phyloP scores from a whole-genome alignment of 2,797 vertebrate genomes.

The Varecia variegata region DNA sequence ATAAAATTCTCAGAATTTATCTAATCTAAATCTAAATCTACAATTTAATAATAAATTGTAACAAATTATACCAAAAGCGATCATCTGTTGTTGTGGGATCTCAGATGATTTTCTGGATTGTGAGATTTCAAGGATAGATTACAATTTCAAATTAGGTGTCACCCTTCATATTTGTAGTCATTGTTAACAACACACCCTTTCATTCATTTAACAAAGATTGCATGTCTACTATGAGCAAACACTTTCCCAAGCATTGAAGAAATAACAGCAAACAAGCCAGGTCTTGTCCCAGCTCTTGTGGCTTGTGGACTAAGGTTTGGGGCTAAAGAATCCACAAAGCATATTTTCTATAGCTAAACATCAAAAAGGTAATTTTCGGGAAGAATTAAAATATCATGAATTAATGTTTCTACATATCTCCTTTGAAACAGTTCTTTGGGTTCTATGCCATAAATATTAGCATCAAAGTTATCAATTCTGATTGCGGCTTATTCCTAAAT shows the following conservation, averaged over 20 bases:
- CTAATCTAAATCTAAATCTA: no score
- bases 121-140: neutral
- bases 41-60: slow-evolving; percentile 37
- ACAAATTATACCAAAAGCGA: neutral
- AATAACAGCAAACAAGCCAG: neutral
- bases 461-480: neutral
- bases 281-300: no score
- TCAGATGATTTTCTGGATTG: neutral
- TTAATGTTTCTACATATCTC: neutral
- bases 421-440: neutral
- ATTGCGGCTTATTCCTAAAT: neutral
- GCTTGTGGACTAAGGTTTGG: neutral
- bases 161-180: neutral
- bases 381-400: slow-evolving; percentile 12
- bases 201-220: neutral
- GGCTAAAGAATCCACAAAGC: neutral
- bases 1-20: neutral
- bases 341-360: neutral
- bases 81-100: neutral
- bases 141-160: neutral
- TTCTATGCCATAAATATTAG: neutral
- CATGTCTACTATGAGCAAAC: accelerated
- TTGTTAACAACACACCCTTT: neutral
- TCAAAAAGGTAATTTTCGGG: neutral
- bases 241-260: neutral